Conservation (phyloP, 1,140 invertebrate species). For the Solenopsis invicta region DNA sequence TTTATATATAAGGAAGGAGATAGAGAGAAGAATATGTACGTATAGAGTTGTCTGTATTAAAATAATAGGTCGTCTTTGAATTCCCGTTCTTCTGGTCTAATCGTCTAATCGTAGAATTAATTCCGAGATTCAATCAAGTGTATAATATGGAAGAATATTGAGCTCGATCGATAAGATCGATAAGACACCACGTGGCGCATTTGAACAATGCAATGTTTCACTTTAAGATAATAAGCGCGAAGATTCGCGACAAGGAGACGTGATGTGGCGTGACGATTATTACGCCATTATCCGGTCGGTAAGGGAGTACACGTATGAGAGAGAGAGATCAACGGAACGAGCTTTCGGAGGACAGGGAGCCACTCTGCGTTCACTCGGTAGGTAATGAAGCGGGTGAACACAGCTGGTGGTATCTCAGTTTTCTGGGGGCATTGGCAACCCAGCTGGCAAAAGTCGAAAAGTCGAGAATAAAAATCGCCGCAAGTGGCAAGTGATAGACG, state of each 20-base stretch:
- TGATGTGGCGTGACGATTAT: conserved; percentile 29
- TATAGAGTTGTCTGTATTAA: not conserved
- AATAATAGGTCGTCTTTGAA: not conserved
- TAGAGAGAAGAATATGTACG: too few species aligned
- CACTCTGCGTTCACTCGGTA: conserved; percentile 97
- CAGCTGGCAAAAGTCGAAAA: conserved; percentile 36
- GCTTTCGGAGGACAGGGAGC: conserved; percentile 91
- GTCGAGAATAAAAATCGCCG: not conserved
- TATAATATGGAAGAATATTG: not conserved
- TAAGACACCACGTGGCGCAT: not conserved
- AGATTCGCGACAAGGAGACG: not conserved
- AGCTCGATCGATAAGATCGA: conserved; percentile 43
- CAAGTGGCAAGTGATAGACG: not conserved
- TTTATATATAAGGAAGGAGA: too few species aligned
- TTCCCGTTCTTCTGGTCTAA: not conserved
- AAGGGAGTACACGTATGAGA: conserved; percentile 48
- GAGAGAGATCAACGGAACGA: conserved; percentile 59
- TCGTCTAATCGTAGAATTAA: not conserved
- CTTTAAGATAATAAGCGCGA: conserved; percentile 13
- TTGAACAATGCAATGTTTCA: not conserved
- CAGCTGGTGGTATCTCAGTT: conserved; percentile 99
- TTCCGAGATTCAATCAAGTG: not conserved
- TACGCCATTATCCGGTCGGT: conserved; percentile 65
- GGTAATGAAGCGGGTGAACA: conserved; percentile 95
- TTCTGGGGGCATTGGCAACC: conserved; percentile 83